These are phyloP conservation scores for Prionailurus bengalensis DNA, from an alignment of 2,113 vertebrate genomes.

Conservation along the genomic window DNA sequence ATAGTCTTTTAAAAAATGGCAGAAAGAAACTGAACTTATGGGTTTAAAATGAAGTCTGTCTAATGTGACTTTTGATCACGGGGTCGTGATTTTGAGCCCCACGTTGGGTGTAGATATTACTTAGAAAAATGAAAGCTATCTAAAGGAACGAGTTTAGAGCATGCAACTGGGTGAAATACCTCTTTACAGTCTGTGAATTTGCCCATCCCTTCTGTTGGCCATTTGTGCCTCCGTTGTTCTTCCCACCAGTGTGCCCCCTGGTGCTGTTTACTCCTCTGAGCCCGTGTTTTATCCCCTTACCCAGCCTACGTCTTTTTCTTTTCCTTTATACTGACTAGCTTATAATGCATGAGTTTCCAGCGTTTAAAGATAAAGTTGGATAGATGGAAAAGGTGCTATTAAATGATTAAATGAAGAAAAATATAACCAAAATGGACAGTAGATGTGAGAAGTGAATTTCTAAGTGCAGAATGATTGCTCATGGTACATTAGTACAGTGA, in stretches of 20 bases:
- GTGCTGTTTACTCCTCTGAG: background rate
- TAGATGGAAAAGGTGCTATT: background rate
- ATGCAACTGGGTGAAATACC: rapidly evolving
- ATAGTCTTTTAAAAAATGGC: background rate
- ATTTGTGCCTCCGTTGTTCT: background rate
- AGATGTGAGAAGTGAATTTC: background rate
- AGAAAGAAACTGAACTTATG: background rate
- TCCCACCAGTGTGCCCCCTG: background rate
- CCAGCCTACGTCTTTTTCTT: background rate
- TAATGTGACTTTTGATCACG: background rate
- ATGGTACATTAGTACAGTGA: background rate
- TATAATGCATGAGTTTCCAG: background rate
- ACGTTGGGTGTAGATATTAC: background rate
- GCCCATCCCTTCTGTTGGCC: background rate
- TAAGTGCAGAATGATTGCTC: background rate
- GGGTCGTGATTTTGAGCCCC: background rate
- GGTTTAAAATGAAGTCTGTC: background rate
- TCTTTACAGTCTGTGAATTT: background rate
- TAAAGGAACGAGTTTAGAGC: background rate
- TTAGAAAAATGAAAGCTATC: background rate
- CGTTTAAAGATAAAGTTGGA: background rate
- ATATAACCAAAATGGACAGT: background rate
- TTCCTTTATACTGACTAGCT: background rate
- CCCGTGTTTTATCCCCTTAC: background rate
- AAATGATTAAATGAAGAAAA: background rate